Evolutionary conservation across 35 echinoderm and acorn worm genomes (phyloP).

Genomic region (Apostichopus californicus): DNA sequence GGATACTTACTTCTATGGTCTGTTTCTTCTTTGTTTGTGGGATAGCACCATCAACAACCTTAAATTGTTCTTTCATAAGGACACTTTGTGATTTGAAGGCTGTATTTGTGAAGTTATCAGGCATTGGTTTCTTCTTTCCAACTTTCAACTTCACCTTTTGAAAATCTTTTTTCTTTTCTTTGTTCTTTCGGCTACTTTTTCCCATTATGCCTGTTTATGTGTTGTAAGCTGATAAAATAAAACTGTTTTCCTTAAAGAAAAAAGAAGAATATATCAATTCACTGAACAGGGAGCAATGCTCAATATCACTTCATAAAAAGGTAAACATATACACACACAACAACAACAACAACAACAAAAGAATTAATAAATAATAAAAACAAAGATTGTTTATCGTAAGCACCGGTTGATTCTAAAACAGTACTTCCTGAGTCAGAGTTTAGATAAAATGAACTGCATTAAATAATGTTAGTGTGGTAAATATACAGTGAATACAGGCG

Average conservation of each 20-base stretch:
- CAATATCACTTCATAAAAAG: too few relatives aligned
- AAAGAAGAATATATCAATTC: neutral
- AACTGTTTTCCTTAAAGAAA: neutral
- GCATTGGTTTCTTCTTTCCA: conserved; percentile 84
- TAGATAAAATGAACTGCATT: too few relatives aligned
- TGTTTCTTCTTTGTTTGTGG: conserved; percentile 79
- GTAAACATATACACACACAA: too few relatives aligned
- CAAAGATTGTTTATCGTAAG: too few relatives aligned
- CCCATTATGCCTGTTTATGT: conserved; percentile 57
- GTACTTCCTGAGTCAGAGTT: too few relatives aligned
- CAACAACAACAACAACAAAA: too few relatives aligned
- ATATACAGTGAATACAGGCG: too few relatives aligned
- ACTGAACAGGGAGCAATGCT: too few relatives aligned
- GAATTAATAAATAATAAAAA: too few relatives aligned
- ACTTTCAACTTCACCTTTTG: conserved; percentile 98
- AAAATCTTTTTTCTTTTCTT: conserved; percentile 90
- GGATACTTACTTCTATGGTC: conserved; percentile 69
- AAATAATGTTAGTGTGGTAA: too few relatives aligned
- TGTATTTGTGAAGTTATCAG: conserved; percentile 89
- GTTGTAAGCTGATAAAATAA: too few relatives aligned
- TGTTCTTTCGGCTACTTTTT: conserved; percentile 87
- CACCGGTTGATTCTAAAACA: too few relatives aligned
- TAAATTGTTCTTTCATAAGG: conserved; percentile 86
- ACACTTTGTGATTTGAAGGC: conserved; percentile 88
- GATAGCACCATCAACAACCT: conserved; percentile 24